Evolutionary conservation across 1,140 invertebrate species (phyloP), one percentile per base, ranked within the genome.

Genomic region (Lasioglossum albipes): DNA sequence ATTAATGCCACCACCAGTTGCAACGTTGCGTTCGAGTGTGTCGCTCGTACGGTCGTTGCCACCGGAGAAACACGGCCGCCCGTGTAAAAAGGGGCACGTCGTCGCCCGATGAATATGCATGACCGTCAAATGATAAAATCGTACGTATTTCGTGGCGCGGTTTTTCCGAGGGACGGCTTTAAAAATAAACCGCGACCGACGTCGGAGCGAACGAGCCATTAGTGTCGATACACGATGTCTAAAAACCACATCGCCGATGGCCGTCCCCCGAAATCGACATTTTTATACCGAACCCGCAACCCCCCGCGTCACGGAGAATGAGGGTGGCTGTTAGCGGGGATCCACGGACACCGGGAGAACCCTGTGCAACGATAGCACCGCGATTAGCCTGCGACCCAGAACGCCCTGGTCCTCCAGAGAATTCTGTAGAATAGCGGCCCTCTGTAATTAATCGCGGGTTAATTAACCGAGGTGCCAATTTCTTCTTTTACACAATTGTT

Each of bases 41-140:
- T 57, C 75, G 70, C 69, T 74, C 49, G 61, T 67, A 70, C 66
- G 59, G 54, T 64, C 49, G 68, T 45, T 72, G 18, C 52, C 78
- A 27, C 68, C 36, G 45, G 54, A 70, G 61, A 54, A 76, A 77
- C 66, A 70, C 61, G 31, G 62, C 84, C 71, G 76, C 52, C 52
- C 42, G 42, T 62, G 49, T 81, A 67, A 77, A 85, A 88, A 87
- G 78, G 65, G 73, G 52, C 69, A 57, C 81, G 64, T 76, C 31
- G 79, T 20, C 57, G 76, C 27, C 70, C 70, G 80, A 88, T 86
- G 84, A 87, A 87, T 87, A 87, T 87, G 79, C 75, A 87, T 87
- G 85, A 87, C 65, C 75, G 64, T 84, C 62, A 77, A 87, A 87
- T 84, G 84, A 87, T 87, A 87, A 84, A 87, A 87, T 84, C 85